phyloP scores from a whole-genome alignment of 2,113 vertebrate genomes.

The Cyprinodon variegatus region DNA sequence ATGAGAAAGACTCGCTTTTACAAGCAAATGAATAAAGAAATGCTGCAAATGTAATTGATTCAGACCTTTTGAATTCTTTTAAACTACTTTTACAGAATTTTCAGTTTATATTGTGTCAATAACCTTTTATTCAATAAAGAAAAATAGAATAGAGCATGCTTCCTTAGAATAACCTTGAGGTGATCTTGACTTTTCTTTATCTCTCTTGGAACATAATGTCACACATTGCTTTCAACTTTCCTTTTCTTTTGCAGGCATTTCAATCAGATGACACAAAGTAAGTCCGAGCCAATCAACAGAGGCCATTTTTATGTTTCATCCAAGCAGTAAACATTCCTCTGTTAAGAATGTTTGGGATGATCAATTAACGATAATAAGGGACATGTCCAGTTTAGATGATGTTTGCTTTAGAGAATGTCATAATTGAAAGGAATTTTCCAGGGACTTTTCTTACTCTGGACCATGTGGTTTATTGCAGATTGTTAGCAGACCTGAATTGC shows the following conservation, averaged over 20 bases:
- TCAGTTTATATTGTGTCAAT: not conserved
- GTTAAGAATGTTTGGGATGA: not conserved
- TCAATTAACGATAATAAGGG: no score
- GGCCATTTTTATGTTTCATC: not conserved
- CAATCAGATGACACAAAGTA: conserved; percentile 78
- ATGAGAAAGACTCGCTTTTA: not conserved
- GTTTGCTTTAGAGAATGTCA: not conserved
- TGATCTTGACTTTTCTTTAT: not conserved
- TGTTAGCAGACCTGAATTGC: conserved; percentile 67
- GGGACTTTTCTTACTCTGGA: not conserved
- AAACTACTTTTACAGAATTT: not conserved
- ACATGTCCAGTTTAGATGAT: not conserved
- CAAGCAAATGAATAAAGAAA: not conserved
- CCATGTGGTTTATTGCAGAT: conserved; percentile 37
- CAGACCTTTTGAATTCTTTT: not conserved
- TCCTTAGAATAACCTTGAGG: not conserved
- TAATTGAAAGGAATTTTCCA: not conserved
- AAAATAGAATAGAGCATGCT: not conserved
- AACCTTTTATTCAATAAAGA: not conserved
- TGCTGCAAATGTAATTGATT: not conserved
- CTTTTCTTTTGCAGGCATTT: conserved; percentile 70
- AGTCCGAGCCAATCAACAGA: conserved; percentile 37
- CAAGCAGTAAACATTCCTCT: not conserved
- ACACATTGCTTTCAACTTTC: conserved; percentile 17
- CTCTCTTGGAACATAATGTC: not conserved